Conservation (phyloP, 2,113 vertebrate species). For the Mustela nigripes region DNA sequence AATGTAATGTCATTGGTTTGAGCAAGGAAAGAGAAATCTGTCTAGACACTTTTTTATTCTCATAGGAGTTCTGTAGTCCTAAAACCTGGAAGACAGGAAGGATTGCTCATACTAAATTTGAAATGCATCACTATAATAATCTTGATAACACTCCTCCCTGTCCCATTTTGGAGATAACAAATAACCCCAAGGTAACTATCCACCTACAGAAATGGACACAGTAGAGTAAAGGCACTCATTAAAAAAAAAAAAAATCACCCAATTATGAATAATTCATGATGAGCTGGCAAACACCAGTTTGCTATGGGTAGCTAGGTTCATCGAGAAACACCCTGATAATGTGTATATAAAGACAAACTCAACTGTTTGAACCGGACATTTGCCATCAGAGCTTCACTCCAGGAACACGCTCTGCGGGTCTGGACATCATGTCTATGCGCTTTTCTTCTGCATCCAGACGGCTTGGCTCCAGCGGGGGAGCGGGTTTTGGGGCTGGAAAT, state of each 20-base stretch:
- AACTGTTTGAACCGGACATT: neutral
- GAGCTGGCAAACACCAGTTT: slow-evolving; percentile 75
- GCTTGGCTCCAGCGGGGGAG: neutral
- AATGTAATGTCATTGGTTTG: neutral
- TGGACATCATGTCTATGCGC: slow-evolving; percentile 77
- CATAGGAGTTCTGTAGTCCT: slow-evolving; percentile 16
- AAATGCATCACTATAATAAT: slow-evolving; percentile 77
- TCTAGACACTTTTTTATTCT: slow-evolving; percentile 34
- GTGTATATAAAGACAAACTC: slow-evolving; percentile 76
- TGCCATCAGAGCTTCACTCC: neutral
- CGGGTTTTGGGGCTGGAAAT: slow-evolving; percentile 84
- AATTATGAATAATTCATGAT: slow-evolving; percentile 77
- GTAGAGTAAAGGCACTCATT: slow-evolving; percentile 74
- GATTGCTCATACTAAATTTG: slow-evolving; percentile 75
- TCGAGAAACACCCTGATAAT: slow-evolving; percentile 75
- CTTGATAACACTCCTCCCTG: slow-evolving; percentile 78
- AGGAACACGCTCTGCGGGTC: neutral
- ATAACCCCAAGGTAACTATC: slow-evolving; percentile 74
- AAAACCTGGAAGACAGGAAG: slow-evolving; percentile 68
- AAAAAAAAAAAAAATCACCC: slow-evolving; percentile 46
- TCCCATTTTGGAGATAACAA: slow-evolving; percentile 78
- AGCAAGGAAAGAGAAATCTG: slow-evolving; percentile 27
- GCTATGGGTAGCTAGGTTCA: slow-evolving; percentile 70
- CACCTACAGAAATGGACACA: slow-evolving; percentile 76
- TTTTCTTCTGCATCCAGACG: slow-evolving; percentile 77